Conservation (phyloP, 2,113 vertebrate genomes). For the Muntiacus muntjak region DNA sequence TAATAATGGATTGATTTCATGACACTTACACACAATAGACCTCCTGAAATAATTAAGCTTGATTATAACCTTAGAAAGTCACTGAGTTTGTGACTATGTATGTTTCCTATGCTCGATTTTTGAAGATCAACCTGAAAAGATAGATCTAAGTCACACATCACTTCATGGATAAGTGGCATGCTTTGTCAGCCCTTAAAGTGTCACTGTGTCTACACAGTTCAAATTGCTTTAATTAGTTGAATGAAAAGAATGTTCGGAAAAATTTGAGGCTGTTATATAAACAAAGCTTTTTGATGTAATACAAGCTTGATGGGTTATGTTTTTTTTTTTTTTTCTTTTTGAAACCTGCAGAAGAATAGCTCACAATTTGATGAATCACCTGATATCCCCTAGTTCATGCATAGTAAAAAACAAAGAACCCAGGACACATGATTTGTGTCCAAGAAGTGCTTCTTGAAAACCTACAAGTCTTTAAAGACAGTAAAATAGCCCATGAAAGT, state of each 20-base stretch:
- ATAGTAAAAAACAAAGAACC: not conserved
- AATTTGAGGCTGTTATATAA: not conserved
- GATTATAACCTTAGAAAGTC: not conserved
- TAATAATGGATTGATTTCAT: not conserved
- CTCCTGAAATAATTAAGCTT: not conserved
- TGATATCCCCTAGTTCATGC: not conserved
- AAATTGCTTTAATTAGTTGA: not conserved
- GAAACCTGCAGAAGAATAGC: not conserved
- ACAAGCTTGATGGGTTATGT: not conserved
- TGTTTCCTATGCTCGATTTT: not conserved
- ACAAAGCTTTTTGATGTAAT: not conserved
- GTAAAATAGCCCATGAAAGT: not conserved
- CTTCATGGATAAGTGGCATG: not conserved
- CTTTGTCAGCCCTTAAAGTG: not conserved
- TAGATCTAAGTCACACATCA: not conserved
- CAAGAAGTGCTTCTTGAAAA: not conserved
- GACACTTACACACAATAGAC: not conserved
- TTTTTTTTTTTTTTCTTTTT: not conserved
- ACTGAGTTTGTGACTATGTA: not conserved
- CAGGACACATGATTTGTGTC: not conserved
- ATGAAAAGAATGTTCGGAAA: not conserved
- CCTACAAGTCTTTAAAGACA: not conserved
- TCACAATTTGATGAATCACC: not conserved
- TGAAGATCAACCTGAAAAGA: not conserved
- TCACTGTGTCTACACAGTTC: not conserved